Evolutionary conservation across 2,113 vertebrate species (phyloP), one percentile per base, ranked within the genome.

Genomic region (Tonatia bakeri): DNA sequence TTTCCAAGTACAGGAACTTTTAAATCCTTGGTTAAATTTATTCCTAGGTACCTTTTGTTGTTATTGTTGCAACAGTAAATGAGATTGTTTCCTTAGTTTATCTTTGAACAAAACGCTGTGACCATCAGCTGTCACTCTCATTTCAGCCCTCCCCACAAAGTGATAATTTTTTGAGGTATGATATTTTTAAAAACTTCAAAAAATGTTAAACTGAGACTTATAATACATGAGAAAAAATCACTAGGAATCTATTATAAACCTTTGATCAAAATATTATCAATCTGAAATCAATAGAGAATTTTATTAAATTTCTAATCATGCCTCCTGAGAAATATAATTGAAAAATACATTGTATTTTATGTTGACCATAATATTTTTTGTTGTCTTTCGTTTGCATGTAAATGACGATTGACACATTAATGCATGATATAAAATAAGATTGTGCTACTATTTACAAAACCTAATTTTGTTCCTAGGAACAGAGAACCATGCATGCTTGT

Each of bases 311-410:
- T 80, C 52, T 72, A 47, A 67, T 76, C 15, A 40, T 54, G 8
- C 54, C 4, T 93, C 38, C 15, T 81, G n/a, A 93, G 33, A 95
- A 75, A 56, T 90, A 26, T 12, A 94, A 80, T 28, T 76, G n/a
- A 52, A 79, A 92, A 65, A 7, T 36, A 22, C 92, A 59, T 91
- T 88, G 8, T 94, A 61, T 87, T 88, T 91, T n/a, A 61, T 20
- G 6, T 80, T 90, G 38, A 38, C 5, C 17, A 28, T 38, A 67
- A 26, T 69, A 26, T 67, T 79, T 95, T 95, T 56, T 64, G 13
- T 91, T 89, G 54, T 70, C 16, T 92, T 94, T 91, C 17, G 80
- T 90, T 64, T 85, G 80, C 24, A 16, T 95, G 4, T 80, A 91
- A 94, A 87, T 97, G 43, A 82, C 31, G 38, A 36, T 40, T 75